Evolutionary conservation across 1,140 invertebrate genomes (phyloP), one percentile per base, ranked within the genome.

Genomic region (Scaptomyza graminum): DNA sequence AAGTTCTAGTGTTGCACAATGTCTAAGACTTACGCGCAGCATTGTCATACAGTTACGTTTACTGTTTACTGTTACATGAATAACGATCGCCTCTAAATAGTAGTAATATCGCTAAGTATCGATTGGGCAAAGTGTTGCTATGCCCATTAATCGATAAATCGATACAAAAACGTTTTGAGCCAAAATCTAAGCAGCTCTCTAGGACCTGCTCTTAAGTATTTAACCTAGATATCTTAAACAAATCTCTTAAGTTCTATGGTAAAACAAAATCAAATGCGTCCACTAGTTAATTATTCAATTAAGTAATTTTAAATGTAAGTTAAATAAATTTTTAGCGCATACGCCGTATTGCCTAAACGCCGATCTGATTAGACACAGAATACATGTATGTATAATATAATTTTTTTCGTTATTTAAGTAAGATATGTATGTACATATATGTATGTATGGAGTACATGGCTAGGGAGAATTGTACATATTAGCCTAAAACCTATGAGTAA

Each of bases 401-500:
- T 34, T 5, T 22, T 15, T 34, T 22, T 5, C 13, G 22, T 64
- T 31, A 31, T 31, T 54, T 9, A 34, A 34, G 2, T 34, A 59
- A 61, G 11, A 18, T 57, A 69, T 50, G 46, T 37, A 57, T 18
- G 22, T 60, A 66, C 39, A 55, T 22, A 51, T 15, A 55, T 61
- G 15, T 59, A 31, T 31, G 28, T 31, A 72, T 69, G 64, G 43
- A 44, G 31, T 74, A 69, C 51, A 64, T 79, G 65, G 59, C 77
- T 85, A 77, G 79, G 63, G 66, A 74, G 54, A 66, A 47, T 75
- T 68, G 66, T 84, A 83, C 77, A 84, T 69, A 49, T 84, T 60
- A 85, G 61, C 81, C 82, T 84, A 84, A 75, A 59, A 67, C 81
- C 81, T 84, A 87, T 56, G 69, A 79, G 52, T 87, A 73, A 78